Evolutionary conservation across 2,797 vertebrate species (phyloP).

Genomic region (Xiphorhynchus erythropygius): DNA sequence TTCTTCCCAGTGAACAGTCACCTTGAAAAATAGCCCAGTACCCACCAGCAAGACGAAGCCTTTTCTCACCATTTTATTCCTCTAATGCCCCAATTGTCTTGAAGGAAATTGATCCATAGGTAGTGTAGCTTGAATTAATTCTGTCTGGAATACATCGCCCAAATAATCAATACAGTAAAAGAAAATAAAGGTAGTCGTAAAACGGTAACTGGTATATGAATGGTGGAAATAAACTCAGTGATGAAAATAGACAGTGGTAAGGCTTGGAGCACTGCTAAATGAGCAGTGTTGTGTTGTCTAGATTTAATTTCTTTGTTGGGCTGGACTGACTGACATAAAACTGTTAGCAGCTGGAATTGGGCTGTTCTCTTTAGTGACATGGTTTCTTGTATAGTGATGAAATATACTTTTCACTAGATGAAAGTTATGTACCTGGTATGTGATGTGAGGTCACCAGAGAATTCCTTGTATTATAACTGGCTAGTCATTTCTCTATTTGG

Average conservation of each 20-base stretch:
- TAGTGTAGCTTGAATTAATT: not conserved
- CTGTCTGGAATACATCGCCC: not conserved
- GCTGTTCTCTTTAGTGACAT: not conserved
- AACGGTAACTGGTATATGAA: not conserved
- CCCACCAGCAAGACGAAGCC: not conserved
- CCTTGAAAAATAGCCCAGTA: not conserved
- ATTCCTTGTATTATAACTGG: not conserved
- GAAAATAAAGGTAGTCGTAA: not conserved
- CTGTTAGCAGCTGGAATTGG: not conserved
- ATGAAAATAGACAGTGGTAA: not conserved
- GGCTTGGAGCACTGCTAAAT: rapidly evolving
- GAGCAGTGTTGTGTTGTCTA: not conserved
- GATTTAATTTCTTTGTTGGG: not conserved
- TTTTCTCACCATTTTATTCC: not conserved
- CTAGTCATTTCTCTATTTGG: not conserved
- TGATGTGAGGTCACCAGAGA: not conserved
- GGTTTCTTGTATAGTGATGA: not conserved
- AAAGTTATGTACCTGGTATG: not conserved
- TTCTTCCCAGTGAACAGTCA: not conserved
- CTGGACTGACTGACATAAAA: not conserved
- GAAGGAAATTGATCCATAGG: not conserved
- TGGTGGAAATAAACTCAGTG: not conserved
- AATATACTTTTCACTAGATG: not conserved
- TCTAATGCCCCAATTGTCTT: not conserved
- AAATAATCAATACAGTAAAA: not conserved